Base-by-base conservation (phyloP, 1,140 invertebrate genomes). In the Thalassaphorura encarpata region DNA sequence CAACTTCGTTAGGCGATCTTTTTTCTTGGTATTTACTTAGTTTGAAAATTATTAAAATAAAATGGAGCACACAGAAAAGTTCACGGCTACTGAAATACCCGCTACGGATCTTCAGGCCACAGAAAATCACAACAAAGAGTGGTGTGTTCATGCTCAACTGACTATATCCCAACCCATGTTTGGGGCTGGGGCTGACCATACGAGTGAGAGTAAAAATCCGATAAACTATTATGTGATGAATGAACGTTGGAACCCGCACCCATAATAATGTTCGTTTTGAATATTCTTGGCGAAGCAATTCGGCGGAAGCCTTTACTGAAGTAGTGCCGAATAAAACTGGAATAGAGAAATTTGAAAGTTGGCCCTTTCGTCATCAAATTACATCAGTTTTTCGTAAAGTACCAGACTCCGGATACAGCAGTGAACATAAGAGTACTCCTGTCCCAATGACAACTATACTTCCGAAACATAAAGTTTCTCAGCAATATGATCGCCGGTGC, bases 71-170 rank as follows among this genome's bases (percentile, higher is more conserved):
- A n/a, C n/a, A n/a, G n/a, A n/a, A n/a, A n/a, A n/a, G n/a, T n/a
- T n/a, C n/a, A n/a, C n/a, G n/a, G n/a, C n/a, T n/a, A n/a, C n/a
- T n/a, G n/a, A n/a, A n/a, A n/a, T n/a, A n/a, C n/a, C n/a, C n/a
- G n/a, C n/a, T n/a, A n/a, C n/a, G n/a, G n/a, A n/a, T n/a, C n/a
- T n/a, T n/a, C 27, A 36, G 11, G 26, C 3, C 27, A 4, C 18
- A 3, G 36, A 18, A 39, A 54, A 27, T 46, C 18, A 24, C 4
- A 13, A 36, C 21, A 71, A 74, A 52, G 77, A 78, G 39, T 81
- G 79, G 78, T 73, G 77, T 23, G 73, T 81, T 23, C 75, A 79
- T 57, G 80, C 80, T 0, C 77, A 81, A 64, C 73, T 80, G 36
- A 80, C 78, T n/a, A 61, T 68, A 19, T 59, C 65, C 13, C 66